Conservation (phyloP, 2,797 vertebrate species). For the Nannoperca australis region DNA sequence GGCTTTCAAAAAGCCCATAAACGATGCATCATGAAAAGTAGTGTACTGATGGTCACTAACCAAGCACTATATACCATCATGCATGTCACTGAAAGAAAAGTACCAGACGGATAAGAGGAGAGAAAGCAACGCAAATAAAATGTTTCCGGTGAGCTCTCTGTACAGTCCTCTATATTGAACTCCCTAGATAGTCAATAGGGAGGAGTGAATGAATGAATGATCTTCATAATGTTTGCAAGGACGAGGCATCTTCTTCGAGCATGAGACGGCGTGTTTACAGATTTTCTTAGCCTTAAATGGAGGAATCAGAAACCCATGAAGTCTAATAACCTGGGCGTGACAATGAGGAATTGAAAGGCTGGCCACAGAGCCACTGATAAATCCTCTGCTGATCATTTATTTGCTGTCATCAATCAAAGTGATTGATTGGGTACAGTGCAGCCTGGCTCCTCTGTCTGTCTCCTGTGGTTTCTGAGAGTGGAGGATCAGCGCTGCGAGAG, state of each 20-base stretch:
- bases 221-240: neutral
- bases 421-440: conserved; percentile 40
- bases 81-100: no score
- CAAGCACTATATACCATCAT: no score
- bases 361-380: conserved; percentile 29
- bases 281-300: conserved; percentile 1
- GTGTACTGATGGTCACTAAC: no score
- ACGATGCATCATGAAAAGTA: neutral
- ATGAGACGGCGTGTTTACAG: neutral
- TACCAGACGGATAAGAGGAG: no score
- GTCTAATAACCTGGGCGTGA: conserved; percentile 9
- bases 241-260: neutral
- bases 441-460: neutral
- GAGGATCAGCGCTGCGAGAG: conserved; percentile 38
- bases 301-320: conserved; percentile 8
- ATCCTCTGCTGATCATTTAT: conserved; percentile 49
- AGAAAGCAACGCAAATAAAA: no score
- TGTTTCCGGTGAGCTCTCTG: no score
- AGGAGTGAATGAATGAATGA: no score
- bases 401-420: conserved; percentile 38
- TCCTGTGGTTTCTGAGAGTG: conserved; percentile 15
- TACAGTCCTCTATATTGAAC: no score
- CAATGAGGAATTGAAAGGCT: conserved; percentile 13
- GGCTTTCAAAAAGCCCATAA: neutral
- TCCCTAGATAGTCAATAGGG: no score